Percentiles rank a stretch among this genome's conserved stretches.
Evolutionary conservation across 2,888 invertebrate genomes (phyloP).

Genomic region (Epirrita christyi): DNA sequence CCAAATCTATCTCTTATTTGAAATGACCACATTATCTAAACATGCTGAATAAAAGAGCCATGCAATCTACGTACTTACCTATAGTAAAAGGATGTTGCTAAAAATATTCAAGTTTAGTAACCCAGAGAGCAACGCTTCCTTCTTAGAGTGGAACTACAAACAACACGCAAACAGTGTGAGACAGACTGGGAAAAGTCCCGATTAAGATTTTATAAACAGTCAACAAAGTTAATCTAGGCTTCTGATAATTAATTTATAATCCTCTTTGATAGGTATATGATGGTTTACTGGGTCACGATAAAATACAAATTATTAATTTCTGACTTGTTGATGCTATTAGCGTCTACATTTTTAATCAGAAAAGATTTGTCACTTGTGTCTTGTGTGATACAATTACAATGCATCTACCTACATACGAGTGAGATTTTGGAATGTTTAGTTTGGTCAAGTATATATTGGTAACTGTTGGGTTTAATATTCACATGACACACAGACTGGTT

Average conservation of each 20-base stretch:
- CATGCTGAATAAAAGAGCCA: background rate
- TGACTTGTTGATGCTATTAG: background rate
- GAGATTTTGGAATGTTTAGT: no score
- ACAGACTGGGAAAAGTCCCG: background rate
- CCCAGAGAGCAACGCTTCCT: no score
- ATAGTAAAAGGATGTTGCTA: no score
- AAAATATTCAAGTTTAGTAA: no score
- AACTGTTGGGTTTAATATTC: no score
- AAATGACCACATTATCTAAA: background rate
- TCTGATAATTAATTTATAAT: background rate
- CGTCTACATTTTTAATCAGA: slow-evolving; percentile 8
- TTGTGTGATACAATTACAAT: no score
- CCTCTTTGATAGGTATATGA: background rate
- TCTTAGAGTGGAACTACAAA: no score
- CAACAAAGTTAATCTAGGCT: background rate
- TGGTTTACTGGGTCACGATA: background rate
- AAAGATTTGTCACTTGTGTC: background rate
- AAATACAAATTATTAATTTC: background rate
- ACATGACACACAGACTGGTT: no score
- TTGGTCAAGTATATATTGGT: no score
- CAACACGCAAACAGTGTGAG: background rate
- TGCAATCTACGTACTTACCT: background rate
- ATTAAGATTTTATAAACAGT: background rate
- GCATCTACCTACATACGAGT: no score
- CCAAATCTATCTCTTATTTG: background rate